Percentiles rank a stretch among this genome's conserved stretches.
These are phyloP conservation scores for Oeneis ivallda DNA, from an alignment of 2,888 invertebrate species.

Conservation along the genomic window DNA sequence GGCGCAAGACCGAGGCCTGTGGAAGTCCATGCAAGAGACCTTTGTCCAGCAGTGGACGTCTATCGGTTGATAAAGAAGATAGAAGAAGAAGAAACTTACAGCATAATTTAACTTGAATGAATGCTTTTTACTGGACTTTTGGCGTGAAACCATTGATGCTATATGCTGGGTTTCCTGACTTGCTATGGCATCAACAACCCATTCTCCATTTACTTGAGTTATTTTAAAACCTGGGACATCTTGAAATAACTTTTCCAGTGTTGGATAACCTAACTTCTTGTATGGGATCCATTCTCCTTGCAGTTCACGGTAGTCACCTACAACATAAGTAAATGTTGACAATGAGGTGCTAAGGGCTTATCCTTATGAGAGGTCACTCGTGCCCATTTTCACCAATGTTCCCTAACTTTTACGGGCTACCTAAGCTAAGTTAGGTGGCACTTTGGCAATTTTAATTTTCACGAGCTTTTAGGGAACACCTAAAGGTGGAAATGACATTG, in stretches of 20 bases:
- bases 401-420: too few relatives aligned
- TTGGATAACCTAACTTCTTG: slow-evolving; percentile 80
- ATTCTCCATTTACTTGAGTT: slow-evolving; percentile 76
- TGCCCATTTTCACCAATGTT: too few relatives aligned
- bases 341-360: too few relatives aligned
- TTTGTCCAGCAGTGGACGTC: too few relatives aligned
- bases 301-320: slow-evolving; percentile 83
- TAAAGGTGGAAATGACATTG: too few relatives aligned
- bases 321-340: slow-evolving; percentile 27
- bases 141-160: slow-evolving; percentile 74
- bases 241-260: slow-evolving; percentile 82
- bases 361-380: too few relatives aligned
- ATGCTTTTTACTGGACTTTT: slow-evolving; percentile 69
- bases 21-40: too few relatives aligned
- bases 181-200: slow-evolving; percentile 80
- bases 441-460: too few relatives aligned
- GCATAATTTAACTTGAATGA: slow-evolving; percentile 57
- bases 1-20: too few relatives aligned
- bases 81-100: slow-evolving; percentile 47
- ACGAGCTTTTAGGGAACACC: too few relatives aligned
- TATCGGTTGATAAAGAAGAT: too few relatives aligned
- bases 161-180: slow-evolving; percentile 83
- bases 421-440: too few relatives aligned
- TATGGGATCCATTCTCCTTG: slow-evolving; percentile 85
- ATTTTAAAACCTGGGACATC: slow-evolving; percentile 82